Conservation (phyloP, 2,113 vertebrate species). For the Dryoscopus gambensis region DNA sequence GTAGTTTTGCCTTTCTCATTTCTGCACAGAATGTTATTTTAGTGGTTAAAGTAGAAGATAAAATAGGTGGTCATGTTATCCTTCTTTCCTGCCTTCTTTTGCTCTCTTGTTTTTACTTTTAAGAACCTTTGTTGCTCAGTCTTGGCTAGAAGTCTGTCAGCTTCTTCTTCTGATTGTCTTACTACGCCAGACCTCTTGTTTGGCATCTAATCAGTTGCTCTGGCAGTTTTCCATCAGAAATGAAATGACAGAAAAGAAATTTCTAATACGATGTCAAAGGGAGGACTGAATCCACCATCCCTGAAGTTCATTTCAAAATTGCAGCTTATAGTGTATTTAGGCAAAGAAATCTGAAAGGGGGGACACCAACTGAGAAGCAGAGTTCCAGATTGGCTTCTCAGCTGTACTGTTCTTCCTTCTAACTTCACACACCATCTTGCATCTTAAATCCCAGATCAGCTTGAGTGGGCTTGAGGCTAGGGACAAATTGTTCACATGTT, state of each 20-base stretch:
- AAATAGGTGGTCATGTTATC: not conserved
- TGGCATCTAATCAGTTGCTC: not conserved
- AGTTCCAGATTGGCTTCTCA: not conserved
- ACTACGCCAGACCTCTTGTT: not conserved
- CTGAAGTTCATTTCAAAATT: not conserved
- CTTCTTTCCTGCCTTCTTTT: not conserved
- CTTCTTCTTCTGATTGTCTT: not conserved
- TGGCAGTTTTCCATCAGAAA: not conserved
- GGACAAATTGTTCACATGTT: not conserved
- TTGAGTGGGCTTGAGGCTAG: not conserved
- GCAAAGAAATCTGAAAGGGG: not conserved
- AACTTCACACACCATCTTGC: slow-evolving; percentile 1
- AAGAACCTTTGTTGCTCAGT: not conserved
- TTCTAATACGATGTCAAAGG: not conserved
- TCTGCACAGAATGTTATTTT: not conserved
- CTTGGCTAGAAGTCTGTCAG: not conserved
- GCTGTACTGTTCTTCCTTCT: not conserved
- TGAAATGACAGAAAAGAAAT: not conserved
- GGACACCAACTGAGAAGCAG: not conserved
- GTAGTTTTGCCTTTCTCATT: not conserved
- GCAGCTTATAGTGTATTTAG: not conserved
- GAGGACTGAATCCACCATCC: not conserved
- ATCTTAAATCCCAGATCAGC: not conserved
- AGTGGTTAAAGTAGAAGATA: not conserved
- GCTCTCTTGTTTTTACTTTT: not conserved